Percentiles rank a stretch among this genome's conserved stretches.
phyloP scores from a whole-genome alignment of 1,140 invertebrate species.

The Colletes latitarsis region DNA sequence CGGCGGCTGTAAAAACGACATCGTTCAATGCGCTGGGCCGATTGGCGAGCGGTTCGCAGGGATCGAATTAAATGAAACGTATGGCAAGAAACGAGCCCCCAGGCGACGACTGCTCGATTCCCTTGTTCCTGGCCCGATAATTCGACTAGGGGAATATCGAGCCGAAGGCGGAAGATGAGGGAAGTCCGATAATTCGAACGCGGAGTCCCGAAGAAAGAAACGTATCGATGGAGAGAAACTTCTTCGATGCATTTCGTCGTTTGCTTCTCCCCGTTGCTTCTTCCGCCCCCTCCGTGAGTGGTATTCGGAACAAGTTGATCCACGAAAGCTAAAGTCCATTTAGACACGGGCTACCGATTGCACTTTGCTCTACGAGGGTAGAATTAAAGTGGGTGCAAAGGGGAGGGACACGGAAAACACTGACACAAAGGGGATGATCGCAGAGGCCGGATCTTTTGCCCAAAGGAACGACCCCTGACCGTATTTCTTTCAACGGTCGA shows the following conservation, averaged over 20 bases:
- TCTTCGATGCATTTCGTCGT: background rate
- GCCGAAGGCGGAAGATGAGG: background rate
- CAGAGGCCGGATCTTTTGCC: background rate
- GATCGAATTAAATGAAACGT: constrained; percentile 53
- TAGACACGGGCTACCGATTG: constrained; percentile 9
- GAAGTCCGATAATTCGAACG: constrained; percentile 42
- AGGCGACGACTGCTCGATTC: background rate
- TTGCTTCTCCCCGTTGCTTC: background rate
- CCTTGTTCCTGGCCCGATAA: constrained; percentile 22
- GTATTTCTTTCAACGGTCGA: background rate
- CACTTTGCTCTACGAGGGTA: constrained; percentile 1
- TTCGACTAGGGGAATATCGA: constrained; percentile 7
- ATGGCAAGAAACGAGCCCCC: constrained; percentile 6
- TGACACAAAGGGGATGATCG: constrained; percentile 22
- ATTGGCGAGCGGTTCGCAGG: constrained; percentile 23
- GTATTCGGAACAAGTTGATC: constrained; percentile 13
- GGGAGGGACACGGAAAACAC: background rate
- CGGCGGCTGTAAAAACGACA: constrained; percentile 15
- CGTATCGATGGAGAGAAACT: background rate
- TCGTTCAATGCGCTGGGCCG: constrained; percentile 37
- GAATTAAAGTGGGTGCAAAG: constrained; percentile 4
- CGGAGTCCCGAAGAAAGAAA: constrained; percentile 25
- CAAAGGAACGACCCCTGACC: background rate
- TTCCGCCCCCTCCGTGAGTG: background rate
- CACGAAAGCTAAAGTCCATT: constrained; percentile 17